Percentiles rank a stretch among this genome's conserved stretches.
Conservation (phyloP, 2,888 invertebrate genomes). For the Caenorhabditis panamensis region DNA sequence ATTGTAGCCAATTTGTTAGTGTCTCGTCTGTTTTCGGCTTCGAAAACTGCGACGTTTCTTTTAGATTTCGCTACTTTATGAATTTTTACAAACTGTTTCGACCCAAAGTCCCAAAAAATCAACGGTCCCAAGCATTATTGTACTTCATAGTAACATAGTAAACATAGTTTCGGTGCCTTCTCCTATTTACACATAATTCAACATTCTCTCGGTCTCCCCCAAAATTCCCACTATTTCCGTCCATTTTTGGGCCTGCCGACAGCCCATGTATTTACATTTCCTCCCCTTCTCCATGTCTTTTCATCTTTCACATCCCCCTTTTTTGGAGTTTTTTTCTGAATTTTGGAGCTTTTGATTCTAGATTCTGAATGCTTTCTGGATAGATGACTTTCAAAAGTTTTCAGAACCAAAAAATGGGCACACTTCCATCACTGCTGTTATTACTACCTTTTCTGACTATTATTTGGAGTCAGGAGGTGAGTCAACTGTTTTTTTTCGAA, state of each 20-base stretch:
- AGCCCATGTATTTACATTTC: constrained; percentile 53
- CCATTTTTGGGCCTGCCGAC: constrained; percentile 44
- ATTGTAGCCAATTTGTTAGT: constrained; percentile 45
- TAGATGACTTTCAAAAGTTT: constrained; percentile 7
- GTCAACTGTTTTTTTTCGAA: too few species aligned
- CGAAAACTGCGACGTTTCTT: constrained; percentile 16
- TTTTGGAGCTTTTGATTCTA: constrained; percentile 1
- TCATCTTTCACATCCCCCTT: constrained; percentile 24
- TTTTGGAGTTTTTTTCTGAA: constrained; percentile 8
- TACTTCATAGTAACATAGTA: constrained; percentile 12
- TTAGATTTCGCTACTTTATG: constrained; percentile 9
- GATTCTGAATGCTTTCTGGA: too few species aligned
- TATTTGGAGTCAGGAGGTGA: too few species aligned
- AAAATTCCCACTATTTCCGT: neutral
- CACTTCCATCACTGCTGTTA: too few species aligned
- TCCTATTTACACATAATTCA: constrained; percentile 54
- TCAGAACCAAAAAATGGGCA: neutral
- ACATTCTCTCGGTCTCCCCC: constrained; percentile 41
- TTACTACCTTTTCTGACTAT: too few species aligned
- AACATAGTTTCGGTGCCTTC: constrained; percentile 32
- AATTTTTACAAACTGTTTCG: neutral
- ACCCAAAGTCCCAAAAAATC: neutral
- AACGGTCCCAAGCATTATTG: constrained; percentile 1
- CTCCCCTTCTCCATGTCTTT: constrained; percentile 29
- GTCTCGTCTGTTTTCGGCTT: constrained; percentile 3